These are phyloP conservation scores for Lithodes maja DNA, from an alignment of 2,888 invertebrate species.

Conservation along the genomic window DNA sequence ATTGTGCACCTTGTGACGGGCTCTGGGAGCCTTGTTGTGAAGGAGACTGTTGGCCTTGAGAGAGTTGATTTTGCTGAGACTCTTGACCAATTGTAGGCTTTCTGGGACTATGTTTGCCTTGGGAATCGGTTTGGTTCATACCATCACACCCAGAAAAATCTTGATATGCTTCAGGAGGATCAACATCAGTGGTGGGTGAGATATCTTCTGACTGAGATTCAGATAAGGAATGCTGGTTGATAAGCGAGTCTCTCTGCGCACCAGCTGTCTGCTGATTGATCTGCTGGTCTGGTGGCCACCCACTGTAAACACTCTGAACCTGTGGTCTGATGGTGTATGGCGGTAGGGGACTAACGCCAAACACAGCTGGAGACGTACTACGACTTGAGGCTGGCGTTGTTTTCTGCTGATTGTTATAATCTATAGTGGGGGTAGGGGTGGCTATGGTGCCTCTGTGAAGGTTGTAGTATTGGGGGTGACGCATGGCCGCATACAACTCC, in stretches of 20 bases:
- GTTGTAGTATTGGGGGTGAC: conserved; percentile 70
- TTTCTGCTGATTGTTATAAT: conserved; percentile 61
- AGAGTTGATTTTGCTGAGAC: conserved; percentile 28
- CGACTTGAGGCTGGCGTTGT: conserved; percentile 66
- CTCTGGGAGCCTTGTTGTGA: not conserved
- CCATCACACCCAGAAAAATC: conserved; percentile 35
- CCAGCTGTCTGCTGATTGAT: conserved; percentile 27
- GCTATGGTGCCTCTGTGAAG: conserved; percentile 54
- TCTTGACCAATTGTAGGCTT: conserved; percentile 38
- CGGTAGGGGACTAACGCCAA: conserved; percentile 69
- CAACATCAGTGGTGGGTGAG: conserved; percentile 58
- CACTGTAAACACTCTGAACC: conserved; percentile 55
- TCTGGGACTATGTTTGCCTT: conserved; percentile 37
- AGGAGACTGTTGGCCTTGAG: conserved; percentile 27
- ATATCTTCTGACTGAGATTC: conserved; percentile 55
- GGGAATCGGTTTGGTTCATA: conserved; percentile 35
- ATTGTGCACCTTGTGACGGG: conserved; percentile 32
- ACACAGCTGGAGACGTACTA: conserved; percentile 69
- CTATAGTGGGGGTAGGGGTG: conserved; percentile 44
- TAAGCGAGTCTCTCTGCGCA: conserved; percentile 33
- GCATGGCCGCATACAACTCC: conserved; percentile 70
- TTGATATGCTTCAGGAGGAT: conserved; percentile 61
- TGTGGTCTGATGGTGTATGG: conserved; percentile 67
- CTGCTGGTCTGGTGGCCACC: conserved; percentile 56
- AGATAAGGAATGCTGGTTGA: conserved; percentile 26